Evolutionary conservation across 2,113 vertebrate species (phyloP).

Genomic region (Sardina pilchardus): DNA sequence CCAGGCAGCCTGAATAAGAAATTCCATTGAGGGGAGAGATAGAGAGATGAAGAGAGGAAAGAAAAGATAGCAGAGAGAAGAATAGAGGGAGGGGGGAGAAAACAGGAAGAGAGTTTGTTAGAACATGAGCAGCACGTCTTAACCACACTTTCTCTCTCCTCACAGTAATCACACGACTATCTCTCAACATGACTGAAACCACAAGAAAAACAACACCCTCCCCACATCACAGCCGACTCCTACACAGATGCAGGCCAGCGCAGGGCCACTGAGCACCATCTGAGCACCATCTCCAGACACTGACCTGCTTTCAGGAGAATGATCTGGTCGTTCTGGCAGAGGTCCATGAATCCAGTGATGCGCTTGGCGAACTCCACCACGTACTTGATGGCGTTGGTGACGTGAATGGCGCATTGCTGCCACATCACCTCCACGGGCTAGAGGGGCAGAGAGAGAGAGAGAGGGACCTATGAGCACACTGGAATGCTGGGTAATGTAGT

Average conservation of each 20-base stretch:
- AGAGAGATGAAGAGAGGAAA: constrained; percentile 30
- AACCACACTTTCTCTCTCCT: too few species aligned
- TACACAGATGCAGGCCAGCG: neutral
- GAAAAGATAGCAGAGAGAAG: neutral
- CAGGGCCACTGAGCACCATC: neutral
- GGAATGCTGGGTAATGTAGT: neutral
- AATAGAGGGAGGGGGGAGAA: constrained; percentile 19
- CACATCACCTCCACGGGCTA: constrained; percentile 87
- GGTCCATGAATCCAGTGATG: constrained; percentile 89
- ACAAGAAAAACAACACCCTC: too few species aligned
- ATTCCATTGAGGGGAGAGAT: constrained; percentile 49
- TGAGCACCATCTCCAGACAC: constrained; percentile 33
- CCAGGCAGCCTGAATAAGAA: constrained; percentile 80
- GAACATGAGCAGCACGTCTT: constrained; percentile 11
- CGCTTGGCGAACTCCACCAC: constrained; percentile 91
- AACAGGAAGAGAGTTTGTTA: constrained; percentile 43
- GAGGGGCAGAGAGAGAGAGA: neutral
- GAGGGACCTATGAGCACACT: neutral
- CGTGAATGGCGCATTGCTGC: constrained; percentile 84
- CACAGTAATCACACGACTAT: too few species aligned
- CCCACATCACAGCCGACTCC: neutral
- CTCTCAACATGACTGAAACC: too few species aligned
- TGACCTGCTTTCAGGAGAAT: constrained; percentile 93
- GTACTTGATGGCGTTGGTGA: constrained; percentile 90
- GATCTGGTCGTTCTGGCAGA: constrained; percentile 92